These are phyloP conservation scores for Ginglymostoma cirratum DNA, from an alignment of 2,113 vertebrate genomes.

Conservation along the genomic window DNA sequence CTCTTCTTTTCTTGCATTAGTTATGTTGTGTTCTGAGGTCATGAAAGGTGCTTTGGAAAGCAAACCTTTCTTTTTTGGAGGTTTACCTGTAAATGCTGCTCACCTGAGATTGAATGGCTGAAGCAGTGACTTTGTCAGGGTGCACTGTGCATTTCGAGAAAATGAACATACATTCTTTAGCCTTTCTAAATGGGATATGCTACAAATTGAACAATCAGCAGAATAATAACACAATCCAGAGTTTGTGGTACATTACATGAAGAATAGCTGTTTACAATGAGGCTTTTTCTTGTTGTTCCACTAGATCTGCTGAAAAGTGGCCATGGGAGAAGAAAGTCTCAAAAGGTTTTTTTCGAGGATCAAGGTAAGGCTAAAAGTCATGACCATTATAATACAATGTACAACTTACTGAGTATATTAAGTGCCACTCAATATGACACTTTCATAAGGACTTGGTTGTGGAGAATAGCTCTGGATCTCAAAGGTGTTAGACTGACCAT, in stretches of 20 bases:
- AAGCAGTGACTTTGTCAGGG: neutral
- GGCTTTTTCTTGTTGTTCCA: conserved; percentile 38
- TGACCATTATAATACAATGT: neutral
- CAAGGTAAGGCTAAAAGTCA: conserved; percentile 62
- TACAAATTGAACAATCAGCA: neutral
- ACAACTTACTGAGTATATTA: no score
- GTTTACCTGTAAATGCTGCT: neutral
- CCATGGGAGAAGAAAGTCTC: conserved; percentile 85
- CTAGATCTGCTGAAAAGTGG: conserved; percentile 81
- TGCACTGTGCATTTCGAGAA: neutral
- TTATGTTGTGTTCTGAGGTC: neutral
- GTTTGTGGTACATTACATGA: neutral
- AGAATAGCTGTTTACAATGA: neutral
- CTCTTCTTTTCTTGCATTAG: neutral
- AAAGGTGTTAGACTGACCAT: no score
- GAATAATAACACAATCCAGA: neutral
- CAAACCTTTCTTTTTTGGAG: neutral
- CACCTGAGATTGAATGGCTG: neutral
- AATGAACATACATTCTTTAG: neutral
- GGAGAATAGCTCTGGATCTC: no score
- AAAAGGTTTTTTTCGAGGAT: conserved; percentile 90
- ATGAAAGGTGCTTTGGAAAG: neutral
- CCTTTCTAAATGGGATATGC: neutral
- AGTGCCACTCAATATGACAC: no score
- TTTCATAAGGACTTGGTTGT: no score